Base-by-base conservation (phyloP, 2,888 invertebrate species). In the Acleris laterana region DNA sequence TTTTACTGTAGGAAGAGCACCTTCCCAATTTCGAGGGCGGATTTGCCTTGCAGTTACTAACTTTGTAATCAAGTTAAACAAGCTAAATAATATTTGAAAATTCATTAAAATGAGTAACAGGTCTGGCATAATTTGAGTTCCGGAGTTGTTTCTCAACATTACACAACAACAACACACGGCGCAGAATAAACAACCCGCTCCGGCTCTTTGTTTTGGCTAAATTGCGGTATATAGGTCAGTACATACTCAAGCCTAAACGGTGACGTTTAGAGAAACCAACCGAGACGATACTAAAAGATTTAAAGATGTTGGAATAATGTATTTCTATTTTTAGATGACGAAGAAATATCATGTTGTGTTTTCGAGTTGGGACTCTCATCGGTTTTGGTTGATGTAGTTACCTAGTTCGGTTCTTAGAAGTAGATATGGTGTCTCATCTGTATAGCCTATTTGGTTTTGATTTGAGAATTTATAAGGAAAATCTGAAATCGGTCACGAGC, bases 171-270 rank as follows among this genome's bases (percentile, higher is more conserved):
- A 85, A 79, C 79, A 78, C 68, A 69, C 69, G 70, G 70, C 75
- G 77, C 75, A 77, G 77, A 79, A 77, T 78, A 79, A 78, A 73
- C 71, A 72, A 74, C 72, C 75, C 77, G 74, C 72, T 75, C 69
- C 60, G 71, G 63, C 79, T 79, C 78, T 83, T 78, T 79, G 78
- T 80, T 79, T 77, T 78, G 62, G 74, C 70, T 71, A 77, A 79
- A 76, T 25, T 25, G 46, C 22, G 46, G 46, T 57, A 56, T 38
- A 53, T 46, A 64, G 20, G 20, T 32, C 22, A 20, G 51, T 52
- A 50, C 5, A 55, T 28, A 28, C 16, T 44, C 42, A 42, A 20
- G 42, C 48, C 49, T 65, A 65, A 55, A 50, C 53, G 53, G 13
- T 55, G 28, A 32, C 60, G 44, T 55, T 55, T 55, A 60, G 64